These are phyloP conservation scores for Crypturellus tataupa DNA, from an alignment of 2,797 vertebrate species.

Conservation along the genomic window DNA sequence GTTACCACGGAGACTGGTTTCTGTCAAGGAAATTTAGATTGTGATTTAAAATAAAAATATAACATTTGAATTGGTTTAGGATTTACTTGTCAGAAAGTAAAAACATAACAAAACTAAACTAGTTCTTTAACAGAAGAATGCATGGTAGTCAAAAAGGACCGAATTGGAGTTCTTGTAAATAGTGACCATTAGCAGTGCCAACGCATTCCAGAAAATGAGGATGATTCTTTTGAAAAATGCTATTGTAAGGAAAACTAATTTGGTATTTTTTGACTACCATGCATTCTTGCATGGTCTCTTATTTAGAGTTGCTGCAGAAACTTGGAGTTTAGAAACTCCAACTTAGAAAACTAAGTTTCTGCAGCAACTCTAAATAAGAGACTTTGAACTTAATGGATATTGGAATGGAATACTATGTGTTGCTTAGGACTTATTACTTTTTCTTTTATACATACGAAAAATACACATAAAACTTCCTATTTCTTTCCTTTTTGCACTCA, in stretches of 20 bases:
- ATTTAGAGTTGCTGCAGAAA: no score
- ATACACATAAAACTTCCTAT: background rate
- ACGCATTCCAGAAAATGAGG: no score
- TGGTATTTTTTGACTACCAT: no score
- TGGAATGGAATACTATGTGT: background rate
- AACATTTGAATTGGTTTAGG: slow-evolving; percentile 5
- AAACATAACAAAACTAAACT: background rate
- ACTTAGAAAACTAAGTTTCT: no score
- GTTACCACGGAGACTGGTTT: slow-evolving; percentile 37
- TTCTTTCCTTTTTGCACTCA: background rate
- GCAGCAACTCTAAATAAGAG: background rate
- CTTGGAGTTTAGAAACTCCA: no score
- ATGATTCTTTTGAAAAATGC: no score
- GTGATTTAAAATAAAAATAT: slow-evolving; percentile 8
- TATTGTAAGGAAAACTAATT: no score
- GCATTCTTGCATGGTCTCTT: no score
- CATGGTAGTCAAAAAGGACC: background rate
- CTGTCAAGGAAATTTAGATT: background rate
- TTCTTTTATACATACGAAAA: background rate
- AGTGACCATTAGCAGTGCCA: no score
- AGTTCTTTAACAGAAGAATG: background rate
- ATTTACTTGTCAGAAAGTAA: background rate
- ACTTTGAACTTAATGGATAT: background rate
- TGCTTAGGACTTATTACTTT: background rate
- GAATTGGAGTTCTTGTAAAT: no score